Evolutionary conservation across 2,888 invertebrate genomes (phyloP).

Genomic region (Philopedon plagiatum): DNA sequence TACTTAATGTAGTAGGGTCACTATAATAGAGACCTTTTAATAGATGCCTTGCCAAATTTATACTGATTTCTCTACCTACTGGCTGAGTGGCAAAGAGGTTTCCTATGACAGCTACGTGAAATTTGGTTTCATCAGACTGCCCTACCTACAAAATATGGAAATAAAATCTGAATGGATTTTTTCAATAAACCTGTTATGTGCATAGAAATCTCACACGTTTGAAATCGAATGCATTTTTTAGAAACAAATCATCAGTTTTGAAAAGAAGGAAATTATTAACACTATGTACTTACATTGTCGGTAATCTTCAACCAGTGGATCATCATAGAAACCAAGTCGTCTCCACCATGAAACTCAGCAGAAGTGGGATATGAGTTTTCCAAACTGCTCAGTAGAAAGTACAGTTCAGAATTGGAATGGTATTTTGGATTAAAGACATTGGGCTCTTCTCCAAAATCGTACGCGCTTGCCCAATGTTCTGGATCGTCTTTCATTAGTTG

Average conservation of each 20-base stretch:
- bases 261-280: neutral
- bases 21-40: constrained; percentile 77
- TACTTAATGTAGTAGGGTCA: constrained; percentile 75
- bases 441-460: constrained; percentile 80
- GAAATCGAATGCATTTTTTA: too few species aligned
- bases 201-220: too few species aligned
- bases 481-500: constrained; percentile 86
- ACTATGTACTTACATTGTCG: constrained; percentile 76
- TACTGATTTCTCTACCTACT: constrained; percentile 85
- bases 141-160: constrained; percentile 75
- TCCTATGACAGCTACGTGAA: constrained; percentile 87
- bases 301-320: constrained; percentile 83
- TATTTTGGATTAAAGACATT: constrained; percentile 79
- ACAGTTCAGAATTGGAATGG: constrained; percentile 77
- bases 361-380: constrained; percentile 78
- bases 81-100: constrained; percentile 87
- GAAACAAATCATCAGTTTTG: too few species aligned
- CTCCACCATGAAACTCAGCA: constrained; percentile 80
- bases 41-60: constrained; percentile 88
- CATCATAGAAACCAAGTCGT: constrained; percentile 76
- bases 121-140: constrained; percentile 84
- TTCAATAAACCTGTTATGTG: too few species aligned
- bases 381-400: constrained; percentile 76
- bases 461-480: constrained; percentile 86
- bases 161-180: neutral